Conservation (phyloP, 2,113 vertebrate species). For the Columba janthina region DNA sequence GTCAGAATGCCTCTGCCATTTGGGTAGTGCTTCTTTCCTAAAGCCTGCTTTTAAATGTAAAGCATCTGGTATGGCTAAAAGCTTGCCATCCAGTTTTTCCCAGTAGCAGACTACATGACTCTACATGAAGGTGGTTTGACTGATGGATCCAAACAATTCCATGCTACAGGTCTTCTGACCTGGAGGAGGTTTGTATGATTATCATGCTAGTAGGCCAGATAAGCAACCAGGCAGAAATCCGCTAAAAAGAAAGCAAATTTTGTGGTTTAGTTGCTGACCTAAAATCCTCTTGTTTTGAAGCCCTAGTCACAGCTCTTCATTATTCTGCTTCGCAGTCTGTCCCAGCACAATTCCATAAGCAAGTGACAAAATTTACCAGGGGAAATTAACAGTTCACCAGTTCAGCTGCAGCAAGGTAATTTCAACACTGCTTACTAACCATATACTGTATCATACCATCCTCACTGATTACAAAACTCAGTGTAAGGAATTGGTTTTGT, state of each 20-base stretch:
- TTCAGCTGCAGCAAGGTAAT: background rate
- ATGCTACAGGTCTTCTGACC: background rate
- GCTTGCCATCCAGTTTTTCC: background rate
- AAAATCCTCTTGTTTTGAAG: background rate
- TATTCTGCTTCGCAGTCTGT: background rate
- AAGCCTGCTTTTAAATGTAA: background rate
- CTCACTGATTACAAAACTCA: background rate
- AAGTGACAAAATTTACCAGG: background rate
- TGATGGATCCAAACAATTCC: background rate
- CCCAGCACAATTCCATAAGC: background rate
- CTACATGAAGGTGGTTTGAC: background rate
- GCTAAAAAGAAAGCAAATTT: background rate
- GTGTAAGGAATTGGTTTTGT: background rate
- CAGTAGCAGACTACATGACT: background rate
- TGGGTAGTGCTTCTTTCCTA: background rate
- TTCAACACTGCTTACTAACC: background rate
- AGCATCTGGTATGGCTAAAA: background rate
- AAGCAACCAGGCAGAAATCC: background rate
- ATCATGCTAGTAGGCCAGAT: background rate
- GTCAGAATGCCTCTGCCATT: background rate
- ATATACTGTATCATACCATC: background rate
- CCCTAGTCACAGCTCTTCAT: background rate
- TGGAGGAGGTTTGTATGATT: background rate
- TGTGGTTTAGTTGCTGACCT: background rate
- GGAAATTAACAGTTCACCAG: background rate